Percentiles rank a stretch among this genome's conserved stretches.
phyloP scores from a whole-genome alignment of 1,140 invertebrate species.

The Rhyacophila brunnea region DNA sequence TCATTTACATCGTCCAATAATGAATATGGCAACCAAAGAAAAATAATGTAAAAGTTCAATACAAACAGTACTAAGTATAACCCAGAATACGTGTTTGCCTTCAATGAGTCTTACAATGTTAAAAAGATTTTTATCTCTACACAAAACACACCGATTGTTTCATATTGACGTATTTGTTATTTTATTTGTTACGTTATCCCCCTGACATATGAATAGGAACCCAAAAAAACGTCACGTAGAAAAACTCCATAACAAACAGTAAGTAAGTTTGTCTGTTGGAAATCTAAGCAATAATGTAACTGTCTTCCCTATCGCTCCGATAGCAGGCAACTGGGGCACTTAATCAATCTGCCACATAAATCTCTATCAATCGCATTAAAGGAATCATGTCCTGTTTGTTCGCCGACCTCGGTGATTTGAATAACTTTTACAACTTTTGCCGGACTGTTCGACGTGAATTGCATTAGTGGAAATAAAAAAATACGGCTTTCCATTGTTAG shows the following conservation, averaged over 20 bases:
- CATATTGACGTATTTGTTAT: constrained; percentile 1
- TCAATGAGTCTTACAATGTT: no score
- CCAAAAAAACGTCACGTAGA: not conserved
- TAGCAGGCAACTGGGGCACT: constrained; percentile 15
- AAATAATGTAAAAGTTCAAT: no score
- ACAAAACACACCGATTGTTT: not conserved
- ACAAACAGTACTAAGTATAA: no score
- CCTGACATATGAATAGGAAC: not conserved
- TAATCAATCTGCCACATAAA: constrained; percentile 37
- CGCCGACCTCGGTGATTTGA: constrained; percentile 27
- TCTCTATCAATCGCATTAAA: constrained; percentile 37
- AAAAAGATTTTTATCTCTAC: no score
- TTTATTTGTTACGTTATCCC: constrained; percentile 1
- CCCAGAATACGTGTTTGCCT: no score
- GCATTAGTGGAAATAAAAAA: not conserved
- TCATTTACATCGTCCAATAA: no score
- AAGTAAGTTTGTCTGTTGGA: constrained; percentile 10
- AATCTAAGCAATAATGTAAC: constrained; percentile 26
- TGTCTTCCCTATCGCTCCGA: constrained; percentile 11
- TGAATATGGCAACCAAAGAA: no score
- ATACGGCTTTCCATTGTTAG: no score
- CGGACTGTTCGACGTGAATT: constrained; percentile 11
- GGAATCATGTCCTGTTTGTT: constrained; percentile 36
- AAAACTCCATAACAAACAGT: constrained; percentile 17
- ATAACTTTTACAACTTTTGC: constrained; percentile 21